These are phyloP conservation scores for Porites australiensis DNA, from an alignment of 64 coral and sea anemone species.

Conservation along the genomic window DNA sequence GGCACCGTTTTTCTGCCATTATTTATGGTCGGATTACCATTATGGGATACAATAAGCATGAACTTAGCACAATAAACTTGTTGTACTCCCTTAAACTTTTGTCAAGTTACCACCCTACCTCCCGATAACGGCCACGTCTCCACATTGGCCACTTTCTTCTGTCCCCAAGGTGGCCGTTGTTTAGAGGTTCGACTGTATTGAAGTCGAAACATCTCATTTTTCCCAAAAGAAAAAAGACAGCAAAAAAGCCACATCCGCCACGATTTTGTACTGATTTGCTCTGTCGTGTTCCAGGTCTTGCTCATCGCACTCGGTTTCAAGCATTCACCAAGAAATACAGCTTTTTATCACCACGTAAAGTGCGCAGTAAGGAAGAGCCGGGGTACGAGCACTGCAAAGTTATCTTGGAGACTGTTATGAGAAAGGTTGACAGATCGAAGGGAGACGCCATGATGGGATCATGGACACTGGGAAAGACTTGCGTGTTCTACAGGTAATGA, in stretches of 20 bases:
- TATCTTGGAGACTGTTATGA: slow-evolving; percentile 62
- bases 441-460: slow-evolving; percentile 61
- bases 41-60: too few relatives aligned
- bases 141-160: too few relatives aligned
- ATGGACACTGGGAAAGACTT: slow-evolving; percentile 68
- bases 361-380: background rate
- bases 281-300: slow-evolving; percentile 50
- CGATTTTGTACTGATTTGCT: background rate
- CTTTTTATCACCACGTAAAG: slow-evolving; percentile 50
- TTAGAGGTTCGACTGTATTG: too few relatives aligned
- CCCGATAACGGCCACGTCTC: too few relatives aligned
- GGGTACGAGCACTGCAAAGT: slow-evolving; percentile 63
- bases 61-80: too few relatives aligned
- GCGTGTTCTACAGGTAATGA: slow-evolving; percentile 63
- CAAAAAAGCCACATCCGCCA: background rate
- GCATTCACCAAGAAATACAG: slow-evolving; percentile 60
- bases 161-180: too few relatives aligned
- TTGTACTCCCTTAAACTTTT: too few relatives aligned
- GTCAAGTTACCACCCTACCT: too few relatives aligned
- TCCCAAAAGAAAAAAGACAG: too few relatives aligned
- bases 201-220: too few relatives aligned
- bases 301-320: slow-evolving; percentile 55
- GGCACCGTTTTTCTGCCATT: too few relatives aligned
- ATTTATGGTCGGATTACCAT: too few relatives aligned
- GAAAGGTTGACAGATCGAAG: slow-evolving; percentile 39